phyloP scores from a whole-genome alignment of 92 coral and sea anemone species.

The Actinernus sp. region DNA sequence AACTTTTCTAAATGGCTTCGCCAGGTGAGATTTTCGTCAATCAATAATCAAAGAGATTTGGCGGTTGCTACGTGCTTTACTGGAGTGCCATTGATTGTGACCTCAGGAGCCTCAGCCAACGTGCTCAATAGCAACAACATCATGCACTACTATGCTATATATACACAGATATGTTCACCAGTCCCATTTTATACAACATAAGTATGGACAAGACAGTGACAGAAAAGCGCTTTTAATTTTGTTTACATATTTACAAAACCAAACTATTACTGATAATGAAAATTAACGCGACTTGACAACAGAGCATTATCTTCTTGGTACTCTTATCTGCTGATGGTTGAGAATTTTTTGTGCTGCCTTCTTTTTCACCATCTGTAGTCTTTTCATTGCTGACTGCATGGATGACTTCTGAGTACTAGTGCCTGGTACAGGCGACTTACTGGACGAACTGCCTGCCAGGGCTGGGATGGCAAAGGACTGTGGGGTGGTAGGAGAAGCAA shows the following conservation, averaged over 20 bases:
- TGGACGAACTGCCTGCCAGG: constrained; percentile 38
- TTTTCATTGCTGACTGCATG: constrained; percentile 92
- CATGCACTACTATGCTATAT: no score
- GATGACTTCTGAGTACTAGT: constrained; percentile 80
- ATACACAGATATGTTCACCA: no score
- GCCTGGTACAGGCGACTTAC: constrained; percentile 34
- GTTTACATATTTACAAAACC: no score
- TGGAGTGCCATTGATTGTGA: no score
- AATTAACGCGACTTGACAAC: no score
- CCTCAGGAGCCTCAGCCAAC: no score
- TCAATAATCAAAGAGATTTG: no score
- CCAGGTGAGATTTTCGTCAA: no score
- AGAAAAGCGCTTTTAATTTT: not conserved
- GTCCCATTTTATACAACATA: not conserved
- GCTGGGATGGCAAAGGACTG: constrained; percentile 98
- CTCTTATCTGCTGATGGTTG: constrained; percentile 87
- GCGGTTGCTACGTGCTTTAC: no score
- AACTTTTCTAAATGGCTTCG: no score
- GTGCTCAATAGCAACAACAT: no score
- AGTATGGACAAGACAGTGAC: constrained; percentile 10
- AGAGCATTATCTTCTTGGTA: constrained; percentile 84
- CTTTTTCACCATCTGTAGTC: constrained; percentile 97
- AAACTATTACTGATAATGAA: no score
- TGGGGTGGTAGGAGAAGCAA: constrained; percentile 71
- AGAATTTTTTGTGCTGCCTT: constrained; percentile 93